These are phyloP conservation scores for Hylyphantes graminicola DNA, from an alignment of 1,140 invertebrate genomes.

Conservation along the genomic window DNA sequence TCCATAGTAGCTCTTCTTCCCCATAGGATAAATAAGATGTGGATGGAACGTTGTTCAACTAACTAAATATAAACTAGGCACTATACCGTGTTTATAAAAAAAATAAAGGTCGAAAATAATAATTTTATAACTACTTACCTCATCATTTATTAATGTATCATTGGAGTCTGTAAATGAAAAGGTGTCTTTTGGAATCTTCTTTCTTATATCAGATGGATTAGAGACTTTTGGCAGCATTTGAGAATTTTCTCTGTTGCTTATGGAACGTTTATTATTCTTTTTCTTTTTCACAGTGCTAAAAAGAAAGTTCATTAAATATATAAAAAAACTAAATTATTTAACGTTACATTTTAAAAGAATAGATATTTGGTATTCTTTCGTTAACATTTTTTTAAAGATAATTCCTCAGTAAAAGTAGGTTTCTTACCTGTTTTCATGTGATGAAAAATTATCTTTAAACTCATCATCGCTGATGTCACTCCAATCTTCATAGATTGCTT, in stretches of 20 bases:
- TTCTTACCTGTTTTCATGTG: constrained; percentile 40
- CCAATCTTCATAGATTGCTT: constrained; percentile 25
- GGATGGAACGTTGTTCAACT: no score
- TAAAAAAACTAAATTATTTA: not conserved
- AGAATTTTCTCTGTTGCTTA: not conserved
- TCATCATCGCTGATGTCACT: constrained; percentile 53
- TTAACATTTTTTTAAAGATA: not conserved
- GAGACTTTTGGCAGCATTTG: constrained; percentile 12
- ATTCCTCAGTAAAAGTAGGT: no score
- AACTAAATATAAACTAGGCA: not conserved
- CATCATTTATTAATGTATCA: constrained; percentile 55
- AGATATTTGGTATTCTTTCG: not conserved
- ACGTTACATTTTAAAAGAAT: not conserved
- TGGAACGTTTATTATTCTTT: constrained; percentile 23
- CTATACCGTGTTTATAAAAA: not conserved
- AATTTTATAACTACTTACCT: not conserved
- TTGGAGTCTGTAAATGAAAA: constrained; percentile 53
- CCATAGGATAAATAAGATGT: no score
- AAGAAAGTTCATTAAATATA: not conserved
- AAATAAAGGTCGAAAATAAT: not conserved
- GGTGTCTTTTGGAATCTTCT: constrained; percentile 18
- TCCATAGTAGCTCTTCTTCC: no score
- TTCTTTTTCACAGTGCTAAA: constrained; percentile 37
- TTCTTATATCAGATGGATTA: not conserved
- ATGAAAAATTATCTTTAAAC: constrained; percentile 31